Conservation (phyloP, 2,888 invertebrate species). For the Melanchra persicariae region DNA sequence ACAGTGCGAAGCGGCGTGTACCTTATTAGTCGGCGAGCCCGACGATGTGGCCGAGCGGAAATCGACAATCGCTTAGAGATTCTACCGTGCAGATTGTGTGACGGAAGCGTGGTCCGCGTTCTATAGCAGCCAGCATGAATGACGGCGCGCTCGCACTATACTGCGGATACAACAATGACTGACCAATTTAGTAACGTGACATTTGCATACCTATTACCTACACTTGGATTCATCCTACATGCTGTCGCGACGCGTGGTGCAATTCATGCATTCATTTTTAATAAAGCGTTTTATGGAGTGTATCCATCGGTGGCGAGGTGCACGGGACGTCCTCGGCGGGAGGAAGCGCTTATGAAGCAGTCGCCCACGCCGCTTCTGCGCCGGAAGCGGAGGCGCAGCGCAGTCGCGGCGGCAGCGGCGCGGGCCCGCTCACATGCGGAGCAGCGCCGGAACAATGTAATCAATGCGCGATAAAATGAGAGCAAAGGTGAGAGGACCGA, state of each 20-base stretch:
- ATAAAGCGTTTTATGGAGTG: constrained; percentile 68
- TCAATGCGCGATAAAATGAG: constrained; percentile 73
- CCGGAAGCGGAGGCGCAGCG: constrained; percentile 86
- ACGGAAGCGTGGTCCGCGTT: constrained; percentile 70
- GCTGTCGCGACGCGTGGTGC: constrained; percentile 70
- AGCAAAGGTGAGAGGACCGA: constrained; percentile 77
- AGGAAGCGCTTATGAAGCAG: constrained; percentile 85
- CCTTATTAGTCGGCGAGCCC: constrained; percentile 54
- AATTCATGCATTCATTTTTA: constrained; percentile 69
- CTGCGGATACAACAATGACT: constrained; percentile 77
- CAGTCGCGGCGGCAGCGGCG: constrained; percentile 72
- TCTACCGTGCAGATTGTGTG: constrained; percentile 71
- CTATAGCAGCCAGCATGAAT: constrained; percentile 74
- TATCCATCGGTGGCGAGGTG: constrained; percentile 66
- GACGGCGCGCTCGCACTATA: constrained; percentile 70
- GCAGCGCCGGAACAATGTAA: constrained; percentile 68
- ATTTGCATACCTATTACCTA: constrained; percentile 79
- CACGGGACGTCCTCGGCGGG: constrained; percentile 73
- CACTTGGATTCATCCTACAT: constrained; percentile 76
- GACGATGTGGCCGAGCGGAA: constrained; percentile 66
- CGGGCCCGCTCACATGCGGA: constrained; percentile 47
- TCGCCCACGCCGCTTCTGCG: constrained; percentile 80
- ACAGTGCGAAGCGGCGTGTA: constrained; percentile 71
- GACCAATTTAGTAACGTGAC: constrained; percentile 76
- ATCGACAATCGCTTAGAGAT: constrained; percentile 72